Percentiles rank a stretch among this genome's conserved stretches.
phyloP scores from a whole-genome alignment of 37 sponge, comb jelly and placozoan species.

The Beroe forskalii region DNA sequence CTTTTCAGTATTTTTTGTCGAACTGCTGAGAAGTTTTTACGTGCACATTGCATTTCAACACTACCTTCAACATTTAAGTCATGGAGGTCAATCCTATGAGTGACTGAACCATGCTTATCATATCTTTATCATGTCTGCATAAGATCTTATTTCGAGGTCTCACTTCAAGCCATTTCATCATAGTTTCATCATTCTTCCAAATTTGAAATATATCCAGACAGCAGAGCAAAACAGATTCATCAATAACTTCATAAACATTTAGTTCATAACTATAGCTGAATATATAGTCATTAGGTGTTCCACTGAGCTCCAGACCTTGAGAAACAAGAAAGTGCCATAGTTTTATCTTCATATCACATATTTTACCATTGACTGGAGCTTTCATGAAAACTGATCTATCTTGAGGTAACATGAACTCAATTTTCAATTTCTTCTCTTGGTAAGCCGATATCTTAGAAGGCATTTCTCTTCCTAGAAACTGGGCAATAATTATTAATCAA shows the following conservation, averaged over 20 bases:
- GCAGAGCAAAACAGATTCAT: constrained; percentile 47
- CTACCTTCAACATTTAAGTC: constrained; percentile 29
- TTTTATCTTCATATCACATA: neutral
- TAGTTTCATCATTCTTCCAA: constrained; percentile 20
- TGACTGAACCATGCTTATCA: constrained; percentile 44
- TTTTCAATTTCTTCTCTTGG: neutral
- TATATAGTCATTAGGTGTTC: constrained; percentile 13
- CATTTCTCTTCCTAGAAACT: neutral
- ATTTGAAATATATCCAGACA: constrained; percentile 7
- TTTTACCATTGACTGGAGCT: constrained; percentile 1
- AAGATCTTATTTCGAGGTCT: constrained; percentile 21
- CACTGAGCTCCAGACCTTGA: constrained; percentile 46
- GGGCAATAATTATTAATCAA: too few relatives aligned
- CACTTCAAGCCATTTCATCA: constrained; percentile 65
- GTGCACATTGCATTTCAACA: constrained; percentile 47
- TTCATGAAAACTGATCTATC: constrained; percentile 62
- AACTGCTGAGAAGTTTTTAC: constrained; percentile 23
- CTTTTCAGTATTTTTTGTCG: constrained; percentile 53
- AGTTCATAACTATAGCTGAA: constrained; percentile 47
- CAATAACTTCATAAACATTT: constrained; percentile 36
- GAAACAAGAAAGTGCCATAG: constrained; percentile 58
- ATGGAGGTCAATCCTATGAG: neutral
- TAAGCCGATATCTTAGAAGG: constrained; percentile 3
- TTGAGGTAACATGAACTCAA: constrained; percentile 59
- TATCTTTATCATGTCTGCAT: constrained; percentile 38